phyloP scores from a whole-genome alignment of 2,888 invertebrate genomes.

The Erpobdella octoculata region DNA sequence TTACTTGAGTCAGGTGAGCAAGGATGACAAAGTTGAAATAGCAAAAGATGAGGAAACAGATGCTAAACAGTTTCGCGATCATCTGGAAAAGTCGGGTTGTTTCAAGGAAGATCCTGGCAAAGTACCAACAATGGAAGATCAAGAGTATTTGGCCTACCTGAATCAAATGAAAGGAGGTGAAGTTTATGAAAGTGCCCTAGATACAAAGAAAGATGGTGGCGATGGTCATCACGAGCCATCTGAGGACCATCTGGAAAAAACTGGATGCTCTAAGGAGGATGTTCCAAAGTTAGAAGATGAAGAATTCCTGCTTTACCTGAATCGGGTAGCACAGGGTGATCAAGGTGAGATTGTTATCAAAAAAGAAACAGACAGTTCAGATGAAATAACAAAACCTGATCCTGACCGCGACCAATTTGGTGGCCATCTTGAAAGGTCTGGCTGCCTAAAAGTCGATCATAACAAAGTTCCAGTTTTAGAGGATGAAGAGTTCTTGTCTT shows the following conservation, averaged over 20 bases:
- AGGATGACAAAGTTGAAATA: not conserved
- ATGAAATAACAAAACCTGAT: not conserved
- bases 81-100: no score
- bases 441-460: not conserved
- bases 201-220: not conserved
- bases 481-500: constrained; percentile 7
- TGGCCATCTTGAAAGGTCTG: not conserved
- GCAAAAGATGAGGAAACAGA: not conserved
- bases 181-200: not conserved
- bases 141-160: no score
- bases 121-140: not conserved
- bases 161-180: no score
- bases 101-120: not conserved
- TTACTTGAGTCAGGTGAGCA: not conserved
- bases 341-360: not conserved
- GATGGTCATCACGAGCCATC: not conserved
- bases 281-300: not conserved
- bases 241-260: not conserved
- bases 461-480: not conserved
- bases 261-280: not conserved
- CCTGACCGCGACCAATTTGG: not conserved
- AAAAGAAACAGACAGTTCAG: not conserved
- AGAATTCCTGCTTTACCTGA: not conserved
- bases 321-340: not conserved
- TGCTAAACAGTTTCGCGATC: no score